A percentile compares a stretch with the other conserved stretches of the same genome.
phyloP scores from a whole-genome alignment of 2,888 invertebrate species.

The Halictus ligatus region DNA sequence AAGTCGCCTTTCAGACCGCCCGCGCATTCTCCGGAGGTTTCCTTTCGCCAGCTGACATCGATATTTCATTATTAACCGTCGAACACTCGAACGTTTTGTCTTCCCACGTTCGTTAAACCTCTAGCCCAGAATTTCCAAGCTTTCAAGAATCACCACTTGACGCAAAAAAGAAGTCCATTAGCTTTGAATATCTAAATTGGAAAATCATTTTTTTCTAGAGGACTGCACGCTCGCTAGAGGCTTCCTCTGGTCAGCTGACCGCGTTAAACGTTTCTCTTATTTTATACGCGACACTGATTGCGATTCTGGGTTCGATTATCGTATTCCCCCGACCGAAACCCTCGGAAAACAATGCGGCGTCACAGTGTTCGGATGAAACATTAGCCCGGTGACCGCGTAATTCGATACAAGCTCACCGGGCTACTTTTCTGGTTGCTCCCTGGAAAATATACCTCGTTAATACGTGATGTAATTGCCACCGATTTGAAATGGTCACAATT shows the following conservation, averaged over 20 bases:
- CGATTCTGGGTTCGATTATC: conserved; percentile 54
- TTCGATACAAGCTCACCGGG: not conserved
- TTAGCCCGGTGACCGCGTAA: conserved; percentile 15
- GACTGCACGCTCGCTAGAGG: conserved; percentile 15
- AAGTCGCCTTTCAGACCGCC: not conserved
- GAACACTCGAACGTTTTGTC: not conserved
- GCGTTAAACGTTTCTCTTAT: conserved; percentile 50
- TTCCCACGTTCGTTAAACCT: not conserved
- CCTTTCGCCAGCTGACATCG: not conserved
- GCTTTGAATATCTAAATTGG: not conserved
- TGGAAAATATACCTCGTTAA: conserved; percentile 15
- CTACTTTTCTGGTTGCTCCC: conserved; percentile 8
- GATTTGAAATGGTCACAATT: conserved; percentile 25
- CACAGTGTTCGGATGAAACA: conserved; percentile 49
- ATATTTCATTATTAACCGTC: conserved; percentile 14
- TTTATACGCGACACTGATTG: conserved; percentile 42
- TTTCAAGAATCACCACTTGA: not conserved
- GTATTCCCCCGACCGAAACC: conserved; percentile 19
- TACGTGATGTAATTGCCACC: conserved; percentile 32
- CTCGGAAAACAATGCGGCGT: conserved; percentile 26
- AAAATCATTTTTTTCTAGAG: not conserved
- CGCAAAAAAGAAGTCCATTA: not conserved
- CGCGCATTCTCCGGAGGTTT: not conserved
- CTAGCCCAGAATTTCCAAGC: not conserved
- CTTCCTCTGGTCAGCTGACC: conserved; percentile 21